Conservation (phyloP, 2,113 vertebrate species). For the Hemibagrus wyckioides region DNA sequence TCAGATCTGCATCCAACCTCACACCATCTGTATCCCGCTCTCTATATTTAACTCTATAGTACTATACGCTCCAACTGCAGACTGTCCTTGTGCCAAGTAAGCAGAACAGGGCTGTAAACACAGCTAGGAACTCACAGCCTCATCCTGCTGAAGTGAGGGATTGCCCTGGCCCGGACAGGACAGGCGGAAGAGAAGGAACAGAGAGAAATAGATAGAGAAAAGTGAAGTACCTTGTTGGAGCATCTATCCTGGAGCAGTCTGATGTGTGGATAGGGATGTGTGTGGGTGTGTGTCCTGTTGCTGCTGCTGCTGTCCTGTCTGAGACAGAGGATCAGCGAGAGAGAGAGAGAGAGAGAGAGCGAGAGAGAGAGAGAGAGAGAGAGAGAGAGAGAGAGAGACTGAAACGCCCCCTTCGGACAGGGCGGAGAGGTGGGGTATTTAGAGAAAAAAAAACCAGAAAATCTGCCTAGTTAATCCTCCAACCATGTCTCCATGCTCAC, state of each 20-base stretch:
- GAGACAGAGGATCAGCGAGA: not conserved
- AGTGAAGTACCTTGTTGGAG: slow-evolving; percentile 64
- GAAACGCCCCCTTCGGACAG: slow-evolving; percentile 68
- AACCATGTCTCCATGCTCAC: slow-evolving; percentile 9
- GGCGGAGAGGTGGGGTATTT: slow-evolving; percentile 74
- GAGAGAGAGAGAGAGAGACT: no score
- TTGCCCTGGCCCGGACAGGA: slow-evolving; percentile 47
- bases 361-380: no score
- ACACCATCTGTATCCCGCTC: not conserved
- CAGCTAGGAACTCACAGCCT: not conserved
- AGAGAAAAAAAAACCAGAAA: slow-evolving; percentile 62
- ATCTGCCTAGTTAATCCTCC: not conserved
- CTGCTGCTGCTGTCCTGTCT: slow-evolving; percentile 76
- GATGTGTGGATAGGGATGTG: not conserved
- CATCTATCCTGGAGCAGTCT: slow-evolving; percentile 60
- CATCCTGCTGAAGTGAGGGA: not conserved
- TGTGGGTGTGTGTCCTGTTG: slow-evolving; percentile 61
- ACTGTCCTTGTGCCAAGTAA: not conserved
- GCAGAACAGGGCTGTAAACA: slow-evolving; percentile 6
- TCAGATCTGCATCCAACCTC: not conserved
- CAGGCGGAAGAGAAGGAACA: slow-evolving; percentile 25
- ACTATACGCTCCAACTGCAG: not conserved
- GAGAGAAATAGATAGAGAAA: slow-evolving; percentile 20
- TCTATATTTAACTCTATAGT: not conserved
- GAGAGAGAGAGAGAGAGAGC: not conserved